phyloP scores from a whole-genome alignment of 2,888 invertebrate genomes.

The Amphimallon solstitiale region DNA sequence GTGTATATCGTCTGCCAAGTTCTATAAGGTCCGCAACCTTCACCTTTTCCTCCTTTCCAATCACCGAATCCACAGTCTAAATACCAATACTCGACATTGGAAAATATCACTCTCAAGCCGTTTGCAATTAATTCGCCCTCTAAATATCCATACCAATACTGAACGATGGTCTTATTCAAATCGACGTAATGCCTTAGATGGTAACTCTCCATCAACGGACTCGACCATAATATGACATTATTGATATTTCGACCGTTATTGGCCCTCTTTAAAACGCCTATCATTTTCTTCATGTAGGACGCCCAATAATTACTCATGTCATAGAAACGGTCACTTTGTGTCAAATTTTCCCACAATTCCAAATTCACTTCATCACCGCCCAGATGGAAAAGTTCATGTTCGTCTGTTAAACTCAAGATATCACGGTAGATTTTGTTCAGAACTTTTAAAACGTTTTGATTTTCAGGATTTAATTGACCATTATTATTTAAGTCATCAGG shows the following conservation, averaged over 20 bases:
- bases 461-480: conserved; percentile 82
- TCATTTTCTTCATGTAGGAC: conserved; percentile 73
- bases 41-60: conserved; percentile 78
- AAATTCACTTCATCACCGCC: conserved; percentile 83
- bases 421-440: conserved; percentile 79
- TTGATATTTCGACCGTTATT: conserved; percentile 66
- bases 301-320: conserved; percentile 70
- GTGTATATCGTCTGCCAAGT: conserved; percentile 87
- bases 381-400: conserved; percentile 81
- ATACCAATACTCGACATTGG: conserved; percentile 87
- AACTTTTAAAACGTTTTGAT: conserved; percentile 75
- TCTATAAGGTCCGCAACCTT: conserved; percentile 84
- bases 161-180: conserved; percentile 69
- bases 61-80: conserved; percentile 87
- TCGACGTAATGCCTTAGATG: conserved; percentile 63
- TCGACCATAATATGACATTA: conserved; percentile 78
- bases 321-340: conserved; percentile 55
- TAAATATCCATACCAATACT: conserved; percentile 81
- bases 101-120: conserved; percentile 78
- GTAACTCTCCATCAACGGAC: conserved; percentile 76
- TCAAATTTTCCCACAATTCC: conserved; percentile 70
- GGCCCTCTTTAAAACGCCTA: conserved; percentile 69
- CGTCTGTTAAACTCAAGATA: conserved; percentile 75
- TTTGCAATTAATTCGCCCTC: conserved; percentile 72
- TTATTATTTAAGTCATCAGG: conserved; percentile 74